phyloP scores from a whole-genome alignment of 2,797 vertebrate genomes.

The Syncerus caffer region DNA sequence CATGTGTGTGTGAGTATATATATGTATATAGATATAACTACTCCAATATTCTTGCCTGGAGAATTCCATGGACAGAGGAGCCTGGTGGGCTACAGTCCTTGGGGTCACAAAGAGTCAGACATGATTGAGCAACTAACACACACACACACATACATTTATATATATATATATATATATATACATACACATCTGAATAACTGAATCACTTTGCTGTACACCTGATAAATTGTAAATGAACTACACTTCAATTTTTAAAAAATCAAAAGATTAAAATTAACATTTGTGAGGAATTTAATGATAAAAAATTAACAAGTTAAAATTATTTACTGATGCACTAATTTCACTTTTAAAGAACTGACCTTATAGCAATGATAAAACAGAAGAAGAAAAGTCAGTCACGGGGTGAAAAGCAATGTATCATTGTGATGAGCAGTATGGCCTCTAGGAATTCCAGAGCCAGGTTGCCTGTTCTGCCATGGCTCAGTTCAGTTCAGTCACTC shows the following conservation, averaged over 20 bases:
- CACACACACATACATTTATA: not conserved
- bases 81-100: too few species aligned
- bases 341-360: not conserved
- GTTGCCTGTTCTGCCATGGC: not conserved
- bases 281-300: not conserved
- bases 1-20: too few species aligned
- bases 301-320: not conserved
- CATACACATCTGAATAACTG: not conserved
- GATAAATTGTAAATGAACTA: not conserved
- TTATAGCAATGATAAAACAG: not conserved
- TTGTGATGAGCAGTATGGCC: not conserved
- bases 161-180: rapidly evolving
- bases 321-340: not conserved
- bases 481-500: not conserved
- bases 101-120: not conserved
- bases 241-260: not conserved
- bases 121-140: not conserved
- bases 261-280: not conserved
- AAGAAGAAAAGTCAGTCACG: not conserved
- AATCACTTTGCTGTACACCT: not conserved
- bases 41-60: too few species aligned
- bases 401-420: not conserved
- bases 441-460: not conserved
- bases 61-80: too few species aligned
- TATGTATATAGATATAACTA: not conserved